These are phyloP conservation scores for Cottoperca gobio DNA, from an alignment of 2,797 vertebrate genomes.

Conservation along the genomic window DNA sequence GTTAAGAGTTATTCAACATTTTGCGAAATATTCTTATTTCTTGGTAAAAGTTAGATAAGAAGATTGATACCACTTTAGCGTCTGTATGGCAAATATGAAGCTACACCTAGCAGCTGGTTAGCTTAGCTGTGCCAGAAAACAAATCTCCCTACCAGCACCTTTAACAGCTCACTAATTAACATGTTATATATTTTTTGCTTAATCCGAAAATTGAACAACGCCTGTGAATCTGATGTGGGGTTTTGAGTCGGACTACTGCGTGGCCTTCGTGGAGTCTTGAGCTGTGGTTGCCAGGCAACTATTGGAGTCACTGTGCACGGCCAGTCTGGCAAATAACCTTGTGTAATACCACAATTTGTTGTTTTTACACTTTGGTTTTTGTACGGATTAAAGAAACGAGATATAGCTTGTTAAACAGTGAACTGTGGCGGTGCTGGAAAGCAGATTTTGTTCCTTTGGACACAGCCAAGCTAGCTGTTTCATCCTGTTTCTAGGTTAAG, in stretches of 20 bases:
- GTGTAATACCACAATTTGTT: too few relatives aligned
- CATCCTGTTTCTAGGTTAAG: too few relatives aligned
- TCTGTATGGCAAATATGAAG: background rate
- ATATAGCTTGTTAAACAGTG: background rate
- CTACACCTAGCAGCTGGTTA: background rate
- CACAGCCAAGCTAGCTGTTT: background rate
- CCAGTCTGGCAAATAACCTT: too few relatives aligned
- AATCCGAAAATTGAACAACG: background rate
- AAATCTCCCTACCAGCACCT: background rate
- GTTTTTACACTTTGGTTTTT: background rate
- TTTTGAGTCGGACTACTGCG: background rate
- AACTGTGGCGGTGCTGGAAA: background rate
- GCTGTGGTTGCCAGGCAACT: background rate
- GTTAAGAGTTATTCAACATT: background rate
- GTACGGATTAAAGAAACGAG: slow-evolving; percentile 5
- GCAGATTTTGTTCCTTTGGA: background rate
- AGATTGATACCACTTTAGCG: background rate
- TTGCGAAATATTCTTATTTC: background rate
- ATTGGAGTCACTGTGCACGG: background rate
- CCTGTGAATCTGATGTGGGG: background rate
- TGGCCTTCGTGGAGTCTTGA: background rate
- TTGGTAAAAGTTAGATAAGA: background rate
- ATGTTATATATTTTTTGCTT: background rate
- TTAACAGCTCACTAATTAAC: background rate
- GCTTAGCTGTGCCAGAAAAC: background rate